Conservation (phyloP, 2,797 vertebrate genomes). For the Loriculus beryllinus region DNA sequence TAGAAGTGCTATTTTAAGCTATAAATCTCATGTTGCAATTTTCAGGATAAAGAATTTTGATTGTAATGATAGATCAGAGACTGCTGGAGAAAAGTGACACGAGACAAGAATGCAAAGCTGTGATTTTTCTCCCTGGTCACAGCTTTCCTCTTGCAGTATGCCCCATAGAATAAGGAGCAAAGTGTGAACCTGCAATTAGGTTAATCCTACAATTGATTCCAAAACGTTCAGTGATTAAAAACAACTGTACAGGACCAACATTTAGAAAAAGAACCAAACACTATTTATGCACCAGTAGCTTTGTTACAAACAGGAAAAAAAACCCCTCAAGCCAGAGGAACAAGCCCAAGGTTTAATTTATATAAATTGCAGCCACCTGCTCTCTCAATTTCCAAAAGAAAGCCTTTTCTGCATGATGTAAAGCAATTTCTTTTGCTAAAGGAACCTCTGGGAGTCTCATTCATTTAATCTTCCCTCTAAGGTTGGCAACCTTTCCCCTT, state of each 20-base stretch:
- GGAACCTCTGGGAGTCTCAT: background rate
- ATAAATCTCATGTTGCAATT: background rate
- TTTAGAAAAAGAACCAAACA: background rate
- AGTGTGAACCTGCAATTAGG: slow-evolving; percentile 8
- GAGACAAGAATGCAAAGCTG: slow-evolving; percentile 10
- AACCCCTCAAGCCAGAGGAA: background rate
- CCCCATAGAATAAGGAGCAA: background rate
- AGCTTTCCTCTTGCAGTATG: background rate
- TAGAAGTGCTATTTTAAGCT: slow-evolving; percentile 30
- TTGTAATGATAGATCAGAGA: slow-evolving; percentile 42
- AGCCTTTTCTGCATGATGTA: slow-evolving; percentile 7
- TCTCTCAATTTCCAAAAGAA: slow-evolving; percentile 22
- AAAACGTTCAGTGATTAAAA: slow-evolving; percentile 45
- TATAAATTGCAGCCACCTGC: slow-evolving; percentile 60
- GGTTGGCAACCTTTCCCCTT: background rate
- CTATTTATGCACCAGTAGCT: background rate
- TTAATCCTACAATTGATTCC: slow-evolving; percentile 48
- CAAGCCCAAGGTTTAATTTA: slow-evolving; percentile 36
- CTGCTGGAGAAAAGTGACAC: background rate
- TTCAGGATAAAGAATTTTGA: slow-evolving; percentile 51
- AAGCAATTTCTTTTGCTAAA: slow-evolving; percentile 31
- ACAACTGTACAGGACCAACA: slow-evolving; percentile 2
- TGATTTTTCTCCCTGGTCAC: background rate
- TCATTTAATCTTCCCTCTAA: slow-evolving; percentile 25
- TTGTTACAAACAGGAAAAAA: background rate